phyloP scores from a whole-genome alignment of 2,113 vertebrate genomes.

The Hemiscyllium ocellatum region DNA sequence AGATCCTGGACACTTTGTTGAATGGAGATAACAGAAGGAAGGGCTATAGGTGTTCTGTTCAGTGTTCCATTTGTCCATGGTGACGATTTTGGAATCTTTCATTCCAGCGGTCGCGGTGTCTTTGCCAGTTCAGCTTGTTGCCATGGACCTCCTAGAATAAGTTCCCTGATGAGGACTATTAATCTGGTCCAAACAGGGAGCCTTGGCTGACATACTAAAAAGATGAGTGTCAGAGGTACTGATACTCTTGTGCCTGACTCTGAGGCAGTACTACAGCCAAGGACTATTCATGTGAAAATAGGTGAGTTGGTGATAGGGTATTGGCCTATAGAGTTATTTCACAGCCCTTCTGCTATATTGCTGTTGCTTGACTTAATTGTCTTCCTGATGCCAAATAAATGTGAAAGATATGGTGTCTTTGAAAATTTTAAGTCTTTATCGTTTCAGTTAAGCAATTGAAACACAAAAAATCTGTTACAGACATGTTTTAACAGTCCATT shows the following conservation, averaged over 20 bases:
- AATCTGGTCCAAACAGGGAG: too few species aligned
- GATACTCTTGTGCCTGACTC: too few species aligned
- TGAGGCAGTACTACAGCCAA: too few species aligned
- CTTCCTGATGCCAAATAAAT: not conserved
- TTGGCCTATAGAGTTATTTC: too few species aligned
- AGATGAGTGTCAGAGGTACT: too few species aligned
- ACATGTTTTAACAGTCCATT: not conserved
- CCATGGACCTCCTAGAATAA: too few species aligned
- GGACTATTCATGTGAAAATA: too few species aligned
- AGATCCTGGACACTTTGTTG: not conserved
- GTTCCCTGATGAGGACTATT: too few species aligned
- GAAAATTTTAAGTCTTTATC: not conserved
- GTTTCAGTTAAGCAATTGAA: not conserved
- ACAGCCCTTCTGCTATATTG: not conserved
- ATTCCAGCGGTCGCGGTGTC: not conserved
- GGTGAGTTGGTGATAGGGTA: too few species aligned
- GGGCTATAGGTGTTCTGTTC: not conserved
- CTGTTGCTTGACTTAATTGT: not conserved
- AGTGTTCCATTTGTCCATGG: not conserved
- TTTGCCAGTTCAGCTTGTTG: not conserved
- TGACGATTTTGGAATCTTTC: not conserved
- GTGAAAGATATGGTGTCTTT: not conserved
- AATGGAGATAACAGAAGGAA: not conserved
- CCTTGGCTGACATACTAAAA: too few species aligned
- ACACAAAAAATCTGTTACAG: not conserved